phyloP scores from a whole-genome alignment of 2,113 vertebrate species.

The Camarhynchus parvulus region DNA sequence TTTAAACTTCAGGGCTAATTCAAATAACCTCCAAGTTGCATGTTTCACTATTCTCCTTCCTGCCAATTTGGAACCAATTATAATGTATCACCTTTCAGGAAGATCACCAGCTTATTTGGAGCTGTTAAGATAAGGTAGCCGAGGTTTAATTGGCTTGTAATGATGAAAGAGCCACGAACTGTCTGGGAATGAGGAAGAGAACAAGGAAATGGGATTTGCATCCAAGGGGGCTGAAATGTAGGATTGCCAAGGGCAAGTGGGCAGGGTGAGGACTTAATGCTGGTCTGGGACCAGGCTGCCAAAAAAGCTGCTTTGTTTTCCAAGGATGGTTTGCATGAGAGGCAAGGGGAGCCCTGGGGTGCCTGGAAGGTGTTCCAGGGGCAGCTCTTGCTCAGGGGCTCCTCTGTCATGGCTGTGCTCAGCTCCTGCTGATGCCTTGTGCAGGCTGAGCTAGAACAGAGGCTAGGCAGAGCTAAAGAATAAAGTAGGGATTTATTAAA shows the following conservation, averaged over 20 bases:
- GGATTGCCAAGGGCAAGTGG: neutral
- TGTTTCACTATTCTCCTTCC: neutral
- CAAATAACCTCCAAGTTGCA: neutral
- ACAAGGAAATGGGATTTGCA: neutral
- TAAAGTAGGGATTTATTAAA: neutral
- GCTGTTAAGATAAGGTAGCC: constrained; percentile 49
- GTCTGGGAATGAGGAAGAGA: neutral
- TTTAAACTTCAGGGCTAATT: neutral
- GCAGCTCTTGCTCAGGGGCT: neutral
- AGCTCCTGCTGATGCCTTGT: neutral
- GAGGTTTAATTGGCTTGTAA: constrained; percentile 53
- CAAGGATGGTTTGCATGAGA: rapidly evolving
- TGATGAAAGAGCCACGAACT: neutral
- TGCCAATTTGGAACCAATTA: constrained; percentile 27
- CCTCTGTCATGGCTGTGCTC: rapidly evolving
- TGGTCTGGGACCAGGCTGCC: neutral
- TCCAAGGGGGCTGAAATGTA: neutral
- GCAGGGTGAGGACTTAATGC: neutral
- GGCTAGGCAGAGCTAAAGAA: neutral
- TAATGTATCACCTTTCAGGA: constrained; percentile 46
- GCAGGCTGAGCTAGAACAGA: neutral
- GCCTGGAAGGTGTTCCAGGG: neutral
- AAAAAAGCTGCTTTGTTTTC: neutral
- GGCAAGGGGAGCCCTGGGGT: neutral
- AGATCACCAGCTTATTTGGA: constrained; percentile 15